Conservation (phyloP, 2,797 vertebrate genomes). For the Aeoliscus strigatus region DNA sequence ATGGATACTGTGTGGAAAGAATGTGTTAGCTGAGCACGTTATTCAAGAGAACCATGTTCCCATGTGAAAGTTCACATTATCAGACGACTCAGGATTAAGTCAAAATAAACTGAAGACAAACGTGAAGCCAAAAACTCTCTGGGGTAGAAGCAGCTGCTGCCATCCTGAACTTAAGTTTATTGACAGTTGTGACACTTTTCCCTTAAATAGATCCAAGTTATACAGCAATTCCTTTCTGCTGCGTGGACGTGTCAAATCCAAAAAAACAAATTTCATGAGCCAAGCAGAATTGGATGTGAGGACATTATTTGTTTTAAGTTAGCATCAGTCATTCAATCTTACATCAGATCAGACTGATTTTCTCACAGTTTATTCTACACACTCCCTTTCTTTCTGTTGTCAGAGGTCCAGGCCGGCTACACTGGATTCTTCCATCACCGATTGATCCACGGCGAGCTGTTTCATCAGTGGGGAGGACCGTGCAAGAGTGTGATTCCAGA, state of each 20-base stretch:
- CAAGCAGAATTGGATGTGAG: background rate
- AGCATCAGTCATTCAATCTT: background rate
- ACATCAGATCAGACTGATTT: background rate
- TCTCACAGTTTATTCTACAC: conserved; percentile 1
- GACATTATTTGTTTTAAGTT: background rate
- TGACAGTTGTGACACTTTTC: conserved; percentile 42
- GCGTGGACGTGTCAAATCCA: conserved; percentile 1
- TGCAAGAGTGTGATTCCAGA: conserved; percentile 54
- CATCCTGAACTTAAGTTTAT: conserved; percentile 23
- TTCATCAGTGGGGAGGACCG: conserved; percentile 51
- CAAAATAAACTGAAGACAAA: conserved; percentile 19
- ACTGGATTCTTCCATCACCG: conserved; percentile 67
- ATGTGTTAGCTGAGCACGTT: conserved; percentile 62
- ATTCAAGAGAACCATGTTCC: conserved; percentile 67
- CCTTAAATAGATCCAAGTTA: conserved; percentile 35
- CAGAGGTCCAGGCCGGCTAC: conserved; percentile 74
- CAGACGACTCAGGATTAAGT: conserved; percentile 56
- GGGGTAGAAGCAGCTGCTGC: conserved; percentile 24
- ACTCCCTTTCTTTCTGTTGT: conserved; percentile 20
- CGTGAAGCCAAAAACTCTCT: conserved; percentile 36
- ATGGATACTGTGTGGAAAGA: conserved; percentile 61
- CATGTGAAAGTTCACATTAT: conserved; percentile 73
- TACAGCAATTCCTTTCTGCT: conserved; percentile 2
- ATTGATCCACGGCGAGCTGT: conserved; percentile 17
- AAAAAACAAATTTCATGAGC: background rate